Conservation (phyloP, 1,140 invertebrate species). For the Megalonaias nervosa region DNA sequence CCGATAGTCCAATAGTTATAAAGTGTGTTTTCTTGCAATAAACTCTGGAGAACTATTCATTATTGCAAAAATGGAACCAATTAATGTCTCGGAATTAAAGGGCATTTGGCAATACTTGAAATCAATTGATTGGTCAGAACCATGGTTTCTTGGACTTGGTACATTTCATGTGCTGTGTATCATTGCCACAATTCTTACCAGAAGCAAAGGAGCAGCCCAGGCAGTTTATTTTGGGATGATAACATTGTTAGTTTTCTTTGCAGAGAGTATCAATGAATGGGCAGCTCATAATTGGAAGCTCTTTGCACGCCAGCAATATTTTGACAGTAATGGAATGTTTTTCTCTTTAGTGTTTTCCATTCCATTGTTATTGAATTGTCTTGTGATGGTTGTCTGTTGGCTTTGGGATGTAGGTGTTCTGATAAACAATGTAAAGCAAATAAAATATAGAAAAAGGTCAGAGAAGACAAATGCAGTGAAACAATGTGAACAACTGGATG, state of each 20-base stretch:
- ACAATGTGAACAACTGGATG: not conserved
- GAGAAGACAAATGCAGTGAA: conserved; percentile 1
- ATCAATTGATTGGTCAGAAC: conserved; percentile 37
- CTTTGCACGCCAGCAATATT: conserved; percentile 92
- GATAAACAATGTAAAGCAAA: conserved; percentile 29
- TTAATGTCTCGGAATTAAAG: conserved; percentile 21
- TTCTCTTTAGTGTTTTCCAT: conserved; percentile 93
- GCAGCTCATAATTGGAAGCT: conserved; percentile 84
- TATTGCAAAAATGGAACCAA: conserved; percentile 5
- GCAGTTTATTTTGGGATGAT: conserved; percentile 26
- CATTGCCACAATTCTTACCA: conserved; percentile 25
- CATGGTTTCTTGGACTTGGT: conserved; percentile 34
- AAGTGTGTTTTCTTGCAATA: not conserved
- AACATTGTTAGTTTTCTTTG: conserved; percentile 90
- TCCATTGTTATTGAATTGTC: conserved; percentile 90
- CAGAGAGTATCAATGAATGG: conserved; percentile 89
- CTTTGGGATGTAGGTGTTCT: conserved; percentile 33
- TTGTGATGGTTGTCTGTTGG: conserved; percentile 86
- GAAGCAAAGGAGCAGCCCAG: conserved; percentile 26
- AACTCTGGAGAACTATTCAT: not conserved
- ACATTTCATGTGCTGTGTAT: conserved; percentile 33
- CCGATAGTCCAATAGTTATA: not conserved
- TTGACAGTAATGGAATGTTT: conserved; percentile 91
- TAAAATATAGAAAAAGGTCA: conserved; percentile 14
- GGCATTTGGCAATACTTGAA: conserved; percentile 15